Evolutionary conservation across 2,888 invertebrate species (phyloP), one percentile per base, ranked within the genome.

Genomic region (Bembecia ichneumoniformis): DNA sequence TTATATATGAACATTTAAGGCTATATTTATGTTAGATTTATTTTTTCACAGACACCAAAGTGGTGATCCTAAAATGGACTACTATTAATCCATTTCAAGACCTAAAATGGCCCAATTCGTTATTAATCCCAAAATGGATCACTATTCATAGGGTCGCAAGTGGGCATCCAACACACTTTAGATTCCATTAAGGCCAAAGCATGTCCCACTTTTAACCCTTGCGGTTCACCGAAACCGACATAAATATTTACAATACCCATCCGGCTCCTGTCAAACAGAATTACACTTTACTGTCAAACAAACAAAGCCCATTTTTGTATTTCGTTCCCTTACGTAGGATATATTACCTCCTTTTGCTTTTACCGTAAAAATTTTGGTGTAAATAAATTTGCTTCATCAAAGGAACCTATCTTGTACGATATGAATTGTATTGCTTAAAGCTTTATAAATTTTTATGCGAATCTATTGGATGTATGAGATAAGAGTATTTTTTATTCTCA

Each of bases 171-270:
- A 20, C n/a, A 17, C 66, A 64, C 68, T 65, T 59, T 55, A 59
- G 68, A 67, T 69, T 68, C 74, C 74, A 76, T 78, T 74, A 74
- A 66, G 49, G 44, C 35, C 49, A 14, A 46, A 49, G 44, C 66
- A 58, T 63, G 65, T 63, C 63, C 64, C 66, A 64, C 67, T 69
- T 65, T 65, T 65, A 70, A 68, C 70, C 74, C 69, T 66, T 63
- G 60, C 60, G 60, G 60, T 57, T 55, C 57, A 57, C 50, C 20
- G 10, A 46, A 20, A 10, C 46, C 46, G 28, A 20, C 16, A 46
- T 46, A 46, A 46, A 46, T 46, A 46, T 46, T 46, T 46, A 46
- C 46, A 28, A 44, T 11, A 11, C 14, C 44, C 44, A 11, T 44
- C 14, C n/a, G 11, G 13, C 10, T 11, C n/a, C 10, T 13, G 13